Evolutionary conservation across 2,888 invertebrate genomes (phyloP).

Genomic region (Phaedon cochleariae): DNA sequence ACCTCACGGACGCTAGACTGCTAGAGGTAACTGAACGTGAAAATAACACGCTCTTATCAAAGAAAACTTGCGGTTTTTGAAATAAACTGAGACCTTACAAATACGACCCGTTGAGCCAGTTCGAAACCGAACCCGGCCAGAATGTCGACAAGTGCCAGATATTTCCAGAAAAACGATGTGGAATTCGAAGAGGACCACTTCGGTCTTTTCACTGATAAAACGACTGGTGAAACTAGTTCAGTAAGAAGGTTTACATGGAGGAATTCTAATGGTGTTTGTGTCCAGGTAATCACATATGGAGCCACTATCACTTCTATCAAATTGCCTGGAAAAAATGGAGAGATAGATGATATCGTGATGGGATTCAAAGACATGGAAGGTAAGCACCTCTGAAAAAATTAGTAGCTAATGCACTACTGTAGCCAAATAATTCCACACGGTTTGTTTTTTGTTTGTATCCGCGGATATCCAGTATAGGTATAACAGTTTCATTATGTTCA

Average conservation of each 20-base stretch:
- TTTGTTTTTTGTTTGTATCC: too few species aligned
- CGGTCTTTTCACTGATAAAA: conserved; percentile 53
- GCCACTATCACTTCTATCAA: conserved; percentile 84
- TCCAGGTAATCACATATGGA: conserved; percentile 83
- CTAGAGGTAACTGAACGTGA: neutral
- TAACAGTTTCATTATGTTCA: too few species aligned
- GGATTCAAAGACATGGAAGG: conserved; percentile 87
- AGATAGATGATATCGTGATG: conserved; percentile 78
- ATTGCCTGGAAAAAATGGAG: conserved; percentile 78
- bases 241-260: conserved; percentile 74
- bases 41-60: neutral
- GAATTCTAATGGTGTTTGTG: conserved; percentile 71
- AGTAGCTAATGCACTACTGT: too few species aligned
- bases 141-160: conserved; percentile 1
- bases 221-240: conserved; percentile 57
- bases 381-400: conserved; percentile 55
- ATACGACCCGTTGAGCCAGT: neutral
- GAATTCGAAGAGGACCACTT: conserved; percentile 57
- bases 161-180: conserved; percentile 41
- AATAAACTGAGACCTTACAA: neutral
- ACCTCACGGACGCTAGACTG: neutral
- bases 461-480: too few species aligned
- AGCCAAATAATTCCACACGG: too few species aligned
- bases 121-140: neutral
- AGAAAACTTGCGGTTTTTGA: neutral